A percentile compares a stretch with the other conserved stretches of the same genome.
Evolutionary conservation across 2,113 vertebrate genomes (phyloP).

Genomic region (Centropus bengalensis): DNA sequence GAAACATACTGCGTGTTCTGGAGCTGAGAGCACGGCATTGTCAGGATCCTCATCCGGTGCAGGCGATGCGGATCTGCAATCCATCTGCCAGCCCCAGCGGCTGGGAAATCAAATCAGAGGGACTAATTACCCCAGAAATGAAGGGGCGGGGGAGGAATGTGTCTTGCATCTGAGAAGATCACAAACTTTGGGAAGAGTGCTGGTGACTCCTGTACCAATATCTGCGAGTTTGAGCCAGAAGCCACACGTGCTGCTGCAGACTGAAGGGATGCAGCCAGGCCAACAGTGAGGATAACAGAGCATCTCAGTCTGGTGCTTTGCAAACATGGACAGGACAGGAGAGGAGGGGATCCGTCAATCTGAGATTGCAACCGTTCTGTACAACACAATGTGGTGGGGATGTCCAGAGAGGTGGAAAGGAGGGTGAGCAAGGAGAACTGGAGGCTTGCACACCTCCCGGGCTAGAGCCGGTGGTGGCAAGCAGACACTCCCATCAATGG

Average conservation of each 20-base stretch:
- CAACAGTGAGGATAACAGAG: background rate
- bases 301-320: background rate
- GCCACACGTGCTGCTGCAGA: fast-evolving
- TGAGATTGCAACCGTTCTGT: fast-evolving
- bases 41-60: background rate
- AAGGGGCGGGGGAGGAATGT: background rate
- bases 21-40: background rate
- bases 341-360: background rate
- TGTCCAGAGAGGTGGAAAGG: background rate
- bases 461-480: fast-evolving
- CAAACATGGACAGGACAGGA: background rate
- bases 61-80: background rate
- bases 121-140: background rate
- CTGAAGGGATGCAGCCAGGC: background rate
- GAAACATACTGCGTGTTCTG: background rate
- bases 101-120: conserved; percentile 17
- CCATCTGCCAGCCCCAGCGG: background rate
- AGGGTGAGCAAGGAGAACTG: background rate
- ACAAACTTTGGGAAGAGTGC: background rate
- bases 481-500: fast-evolving
- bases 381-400: fast-evolving
- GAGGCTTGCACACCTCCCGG: background rate
- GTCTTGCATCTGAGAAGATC: background rate
- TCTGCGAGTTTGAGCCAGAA: background rate
- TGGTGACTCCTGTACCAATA: background rate